Evolutionary conservation across 1,140 invertebrate genomes (phyloP).

Genomic region (Macrobrachium nipponense): DNA sequence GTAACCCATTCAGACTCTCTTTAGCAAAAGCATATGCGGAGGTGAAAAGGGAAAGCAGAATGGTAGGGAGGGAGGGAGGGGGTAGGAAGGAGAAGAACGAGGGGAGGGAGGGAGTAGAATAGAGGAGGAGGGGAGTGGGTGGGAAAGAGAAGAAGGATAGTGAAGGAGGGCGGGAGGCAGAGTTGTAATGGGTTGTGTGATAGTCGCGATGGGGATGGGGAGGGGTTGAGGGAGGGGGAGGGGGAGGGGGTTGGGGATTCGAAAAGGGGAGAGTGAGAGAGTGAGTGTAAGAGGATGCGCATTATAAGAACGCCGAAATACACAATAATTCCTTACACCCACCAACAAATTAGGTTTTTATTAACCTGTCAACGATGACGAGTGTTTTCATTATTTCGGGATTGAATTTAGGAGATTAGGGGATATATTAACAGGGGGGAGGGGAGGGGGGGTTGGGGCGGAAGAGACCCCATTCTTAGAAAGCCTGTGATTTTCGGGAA

Average conservation of each 20-base stretch:
- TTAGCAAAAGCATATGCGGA: not conserved
- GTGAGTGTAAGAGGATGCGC: not conserved
- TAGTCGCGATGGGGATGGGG: not conserved
- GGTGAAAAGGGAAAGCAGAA: no score
- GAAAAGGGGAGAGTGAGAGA: not conserved
- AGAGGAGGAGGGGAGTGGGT: no score
- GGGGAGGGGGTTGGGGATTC: not conserved
- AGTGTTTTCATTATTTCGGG: constrained; percentile 55
- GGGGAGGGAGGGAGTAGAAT: no score
- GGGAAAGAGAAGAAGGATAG: no score
- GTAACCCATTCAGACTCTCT: no score
- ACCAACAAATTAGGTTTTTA: constrained; percentile 55
- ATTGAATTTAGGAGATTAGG: constrained; percentile 52
- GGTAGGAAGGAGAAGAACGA: no score
- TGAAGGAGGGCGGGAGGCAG: not conserved
- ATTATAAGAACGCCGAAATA: constrained; percentile 1
- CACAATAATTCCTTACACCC: constrained; percentile 42
- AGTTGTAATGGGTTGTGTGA: not conserved
- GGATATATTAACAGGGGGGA: constrained; percentile 24
- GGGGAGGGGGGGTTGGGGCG: not conserved
- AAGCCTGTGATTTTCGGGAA: no score
- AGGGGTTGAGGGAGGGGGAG: not conserved
- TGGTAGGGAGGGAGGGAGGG: no score
- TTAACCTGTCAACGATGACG: constrained; percentile 56
- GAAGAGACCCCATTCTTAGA: constrained; percentile 13